phyloP scores from a whole-genome alignment of 2,888 invertebrate species.

The Apamea epomidion region DNA sequence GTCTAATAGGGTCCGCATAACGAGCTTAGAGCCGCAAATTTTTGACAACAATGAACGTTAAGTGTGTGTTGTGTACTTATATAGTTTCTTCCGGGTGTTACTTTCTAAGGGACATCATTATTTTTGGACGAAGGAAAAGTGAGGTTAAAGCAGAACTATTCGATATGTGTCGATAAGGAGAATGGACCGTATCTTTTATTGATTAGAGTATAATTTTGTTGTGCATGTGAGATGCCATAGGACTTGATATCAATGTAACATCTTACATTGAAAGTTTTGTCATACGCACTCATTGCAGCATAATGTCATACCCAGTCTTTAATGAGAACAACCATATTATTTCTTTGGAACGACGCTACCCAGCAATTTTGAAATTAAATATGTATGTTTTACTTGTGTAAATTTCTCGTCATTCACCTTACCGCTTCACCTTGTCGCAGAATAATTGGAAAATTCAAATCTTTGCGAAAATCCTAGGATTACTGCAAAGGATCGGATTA shows the following conservation, averaged over 20 bases:
- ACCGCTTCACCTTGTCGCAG: neutral
- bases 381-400: neutral
- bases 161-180: too few relatives aligned
- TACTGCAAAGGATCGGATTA: neutral
- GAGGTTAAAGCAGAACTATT: constrained; percentile 7
- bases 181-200: neutral
- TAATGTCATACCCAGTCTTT: neutral
- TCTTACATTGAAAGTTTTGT: neutral
- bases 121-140: constrained; percentile 16
- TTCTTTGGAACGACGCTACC: neutral
- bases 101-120: constrained; percentile 37
- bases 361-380: neutral
- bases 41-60: constrained; percentile 44
- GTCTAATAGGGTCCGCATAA: constrained; percentile 59
- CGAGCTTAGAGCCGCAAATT: constrained; percentile 44
- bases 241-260: neutral
- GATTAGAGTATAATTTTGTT: neutral
- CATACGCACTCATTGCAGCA: neutral
- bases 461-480: too few relatives aligned
- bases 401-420: neutral
- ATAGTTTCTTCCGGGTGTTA: constrained; percentile 34
- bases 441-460: too few relatives aligned
- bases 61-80: constrained; percentile 31
- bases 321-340: neutral
- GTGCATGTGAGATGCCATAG: too few relatives aligned